Conservation (phyloP, 30 jellyfish, hydroid and myxozoan genomes). For the Pelagia noctiluca region DNA sequence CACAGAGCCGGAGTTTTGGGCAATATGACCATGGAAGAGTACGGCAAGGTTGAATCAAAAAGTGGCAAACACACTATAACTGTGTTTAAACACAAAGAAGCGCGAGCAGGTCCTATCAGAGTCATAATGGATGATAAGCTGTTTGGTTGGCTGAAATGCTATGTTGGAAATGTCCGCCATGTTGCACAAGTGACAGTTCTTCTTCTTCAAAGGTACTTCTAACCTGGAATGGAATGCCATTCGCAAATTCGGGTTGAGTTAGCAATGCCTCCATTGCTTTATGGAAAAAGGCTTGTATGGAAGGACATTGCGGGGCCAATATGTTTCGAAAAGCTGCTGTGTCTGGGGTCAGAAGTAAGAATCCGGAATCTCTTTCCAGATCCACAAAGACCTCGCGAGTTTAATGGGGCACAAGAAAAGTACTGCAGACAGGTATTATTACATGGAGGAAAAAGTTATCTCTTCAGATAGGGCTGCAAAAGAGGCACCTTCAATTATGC, state of each 20-base stretch:
- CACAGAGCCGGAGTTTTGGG: conserved; percentile 55
- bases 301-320: conserved; percentile 55
- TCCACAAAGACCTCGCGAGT: conserved; percentile 53
- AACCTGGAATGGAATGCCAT: conserved; percentile 48
- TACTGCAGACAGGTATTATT: conserved; percentile 44
- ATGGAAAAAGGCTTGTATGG: conserved; percentile 50
- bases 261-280: conserved; percentile 47
- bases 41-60: neutral
- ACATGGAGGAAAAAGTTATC: conserved; percentile 18
- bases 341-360: conserved; percentile 17
- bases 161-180: conserved; percentile 22
- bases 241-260: conserved; percentile 24
- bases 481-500: conserved; percentile 28
- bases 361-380: neutral
- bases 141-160: conserved; percentile 43
- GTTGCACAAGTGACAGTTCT: neutral
- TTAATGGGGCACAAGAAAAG: conserved; percentile 56
- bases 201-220: conserved; percentile 23
- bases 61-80: conserved; percentile 13
- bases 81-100: conserved; percentile 50
- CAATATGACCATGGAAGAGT: conserved; percentile 47
- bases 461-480: conserved; percentile 61
- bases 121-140: conserved; percentile 24
- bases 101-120: conserved; percentile 51
- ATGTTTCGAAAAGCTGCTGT: conserved; percentile 50